These are phyloP conservation scores for Clupea harengus DNA, from an alignment of 2,113 vertebrate genomes.

Conservation along the genomic window DNA sequence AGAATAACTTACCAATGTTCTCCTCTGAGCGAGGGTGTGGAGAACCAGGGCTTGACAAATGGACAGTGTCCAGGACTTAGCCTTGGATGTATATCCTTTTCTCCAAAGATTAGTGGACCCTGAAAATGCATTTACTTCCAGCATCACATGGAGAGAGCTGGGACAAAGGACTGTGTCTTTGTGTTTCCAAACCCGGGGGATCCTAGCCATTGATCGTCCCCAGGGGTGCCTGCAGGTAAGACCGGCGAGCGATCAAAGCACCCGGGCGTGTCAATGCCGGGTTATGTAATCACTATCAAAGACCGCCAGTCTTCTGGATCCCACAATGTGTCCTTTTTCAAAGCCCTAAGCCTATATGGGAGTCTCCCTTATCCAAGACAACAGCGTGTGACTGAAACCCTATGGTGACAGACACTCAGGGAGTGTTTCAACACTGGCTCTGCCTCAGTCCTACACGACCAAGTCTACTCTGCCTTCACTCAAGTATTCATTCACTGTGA, in stretches of 20 bases:
- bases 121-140: constrained; percentile 29
- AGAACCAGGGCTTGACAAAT: background rate
- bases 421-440: background rate
- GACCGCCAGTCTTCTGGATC: background rate
- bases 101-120: constrained; percentile 54
- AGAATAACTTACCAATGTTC: constrained; percentile 5
- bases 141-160: background rate
- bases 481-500: background rate
- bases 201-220: background rate
- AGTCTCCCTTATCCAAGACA: background rate
- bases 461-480: background rate
- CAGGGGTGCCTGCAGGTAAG: background rate
- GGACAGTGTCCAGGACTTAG: constrained; percentile 13
- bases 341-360: background rate
- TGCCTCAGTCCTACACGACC: background rate
- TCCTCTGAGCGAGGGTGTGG: background rate
- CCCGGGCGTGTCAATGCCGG: background rate
- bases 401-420: background rate
- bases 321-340: background rate
- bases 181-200: background rate
- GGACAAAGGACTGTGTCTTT: constrained; percentile 3
- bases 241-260: background rate
- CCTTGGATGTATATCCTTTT: background rate
- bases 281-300: constrained; percentile 8
- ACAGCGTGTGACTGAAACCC: background rate